A percentile compares a stretch with the other conserved stretches of the same genome.
Conservation (phyloP, 2,797 vertebrate genomes). For the Taenioides sp. region DNA sequence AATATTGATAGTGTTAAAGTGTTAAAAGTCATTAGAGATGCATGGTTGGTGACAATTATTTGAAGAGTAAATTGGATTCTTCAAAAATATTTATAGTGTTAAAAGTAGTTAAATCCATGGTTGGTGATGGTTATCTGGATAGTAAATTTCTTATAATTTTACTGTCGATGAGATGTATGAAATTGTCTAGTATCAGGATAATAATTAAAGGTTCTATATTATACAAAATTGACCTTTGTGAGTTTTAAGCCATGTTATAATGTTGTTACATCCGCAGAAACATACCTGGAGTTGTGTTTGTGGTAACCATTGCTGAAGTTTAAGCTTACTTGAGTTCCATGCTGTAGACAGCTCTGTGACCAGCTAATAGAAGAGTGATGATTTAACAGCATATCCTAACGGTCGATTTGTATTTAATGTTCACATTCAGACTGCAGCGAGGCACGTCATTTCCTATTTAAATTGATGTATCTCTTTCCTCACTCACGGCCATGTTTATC, state of each 20-base stretch:
- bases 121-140: not conserved
- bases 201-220: no score
- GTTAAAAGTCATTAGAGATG: not conserved
- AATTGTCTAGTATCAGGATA: no score
- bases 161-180: no score
- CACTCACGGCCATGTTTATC: conserved; percentile 22
- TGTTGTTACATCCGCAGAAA: no score
- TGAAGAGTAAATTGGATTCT: no score
- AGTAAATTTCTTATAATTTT: no score
- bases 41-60: no score
- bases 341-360: not conserved
- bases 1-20: no score
- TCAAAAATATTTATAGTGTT: no score
- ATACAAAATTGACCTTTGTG: no score
- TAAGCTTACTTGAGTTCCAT: not conserved
- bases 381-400: conserved; percentile 6
- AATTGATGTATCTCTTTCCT: conserved; percentile 15
- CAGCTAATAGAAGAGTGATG: conserved; percentile 8
- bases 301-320: not conserved
- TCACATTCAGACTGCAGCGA: conserved; percentile 22
- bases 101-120: not conserved
- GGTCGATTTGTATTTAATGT: conserved; percentile 8
- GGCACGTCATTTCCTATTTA: conserved; percentile 25
- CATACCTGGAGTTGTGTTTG: no score
- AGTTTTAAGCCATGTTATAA: no score